Percentiles rank a stretch among this genome's conserved stretches.
Conservation (phyloP, 2,888 invertebrate species). For the Itoplectis maculator region DNA sequence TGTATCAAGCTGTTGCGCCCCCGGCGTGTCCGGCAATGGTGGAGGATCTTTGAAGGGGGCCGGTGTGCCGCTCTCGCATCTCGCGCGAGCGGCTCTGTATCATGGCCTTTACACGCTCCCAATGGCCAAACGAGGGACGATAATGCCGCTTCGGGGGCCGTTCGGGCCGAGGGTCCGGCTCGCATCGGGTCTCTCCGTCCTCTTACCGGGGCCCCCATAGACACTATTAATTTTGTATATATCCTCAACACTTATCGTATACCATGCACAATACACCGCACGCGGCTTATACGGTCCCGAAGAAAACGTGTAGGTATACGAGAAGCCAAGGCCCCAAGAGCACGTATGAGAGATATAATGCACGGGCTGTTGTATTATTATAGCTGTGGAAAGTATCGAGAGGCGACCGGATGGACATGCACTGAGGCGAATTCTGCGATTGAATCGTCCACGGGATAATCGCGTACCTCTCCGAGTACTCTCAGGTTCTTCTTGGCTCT, state of each 20-base stretch:
- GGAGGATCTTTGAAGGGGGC: constrained; percentile 83
- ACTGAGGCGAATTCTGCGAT: constrained; percentile 61
- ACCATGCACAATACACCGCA: constrained; percentile 42
- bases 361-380: constrained; percentile 66
- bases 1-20: constrained; percentile 84
- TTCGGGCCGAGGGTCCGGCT: constrained; percentile 58
- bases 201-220: constrained; percentile 81
- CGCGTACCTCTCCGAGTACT: constrained; percentile 38
- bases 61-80: constrained; percentile 76
- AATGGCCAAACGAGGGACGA: constrained; percentile 83
- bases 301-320: constrained; percentile 10
- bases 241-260: constrained; percentile 70
- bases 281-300: constrained; percentile 25
- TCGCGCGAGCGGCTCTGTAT: constrained; percentile 80
- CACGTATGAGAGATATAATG: constrained; percentile 61
- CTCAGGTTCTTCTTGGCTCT: neutral
- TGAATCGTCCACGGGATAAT: constrained; percentile 65
- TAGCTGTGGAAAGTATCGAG: constrained; percentile 63
- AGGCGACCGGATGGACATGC: constrained; percentile 54
- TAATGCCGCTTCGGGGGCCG: constrained; percentile 74
- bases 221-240: constrained; percentile 83
- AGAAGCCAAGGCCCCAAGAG: constrained; percentile 46
- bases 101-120: constrained; percentile 82
- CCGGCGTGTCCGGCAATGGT: constrained; percentile 83
- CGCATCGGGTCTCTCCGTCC: constrained; percentile 76